phyloP scores from a whole-genome alignment of 1,140 invertebrate genomes.

The Apolygus lucorum region DNA sequence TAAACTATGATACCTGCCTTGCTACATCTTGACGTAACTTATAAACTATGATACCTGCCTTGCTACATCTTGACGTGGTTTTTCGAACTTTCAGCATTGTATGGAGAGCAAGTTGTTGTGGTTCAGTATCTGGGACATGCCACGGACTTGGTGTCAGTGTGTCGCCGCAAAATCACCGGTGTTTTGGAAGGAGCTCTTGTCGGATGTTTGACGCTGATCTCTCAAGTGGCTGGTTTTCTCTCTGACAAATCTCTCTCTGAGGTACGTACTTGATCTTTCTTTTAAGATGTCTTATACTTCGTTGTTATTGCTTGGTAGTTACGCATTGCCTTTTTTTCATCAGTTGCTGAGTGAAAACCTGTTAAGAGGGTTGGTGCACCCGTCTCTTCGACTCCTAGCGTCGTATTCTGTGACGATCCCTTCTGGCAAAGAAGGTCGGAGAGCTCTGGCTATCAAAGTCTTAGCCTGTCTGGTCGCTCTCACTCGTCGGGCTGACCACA shows the following conservation, averaged over 20 bases:
- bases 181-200: slow-evolving; percentile 82
- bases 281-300: too few relatives aligned
- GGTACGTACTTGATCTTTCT: too few relatives aligned
- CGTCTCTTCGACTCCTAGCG: slow-evolving; percentile 59
- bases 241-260: slow-evolving; percentile 48
- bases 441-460: slow-evolving; percentile 65
- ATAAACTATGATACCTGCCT: too few relatives aligned
- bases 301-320: too few relatives aligned
- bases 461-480: slow-evolving; percentile 70
- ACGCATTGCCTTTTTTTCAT: neutral
- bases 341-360: slow-evolving; percentile 47
- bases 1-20: too few relatives aligned
- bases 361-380: slow-evolving; percentile 66
- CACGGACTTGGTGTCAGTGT: slow-evolving; percentile 67
- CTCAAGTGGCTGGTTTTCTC: slow-evolving; percentile 51
- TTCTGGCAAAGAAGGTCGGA: slow-evolving; percentile 60
- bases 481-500: slow-evolving; percentile 68
- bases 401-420: slow-evolving; percentile 70
- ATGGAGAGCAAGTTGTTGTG: slow-evolving; percentile 88
- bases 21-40: too few relatives aligned
- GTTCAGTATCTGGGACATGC: slow-evolving; percentile 91
- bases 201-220: slow-evolving; percentile 71
- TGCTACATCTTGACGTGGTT: too few relatives aligned
- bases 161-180: slow-evolving; percentile 64
- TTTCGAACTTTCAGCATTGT: slow-evolving; percentile 67